Evolutionary conservation across 2,797 vertebrate genomes (phyloP).

Genomic region (Harpagifer antarcticus): DNA sequence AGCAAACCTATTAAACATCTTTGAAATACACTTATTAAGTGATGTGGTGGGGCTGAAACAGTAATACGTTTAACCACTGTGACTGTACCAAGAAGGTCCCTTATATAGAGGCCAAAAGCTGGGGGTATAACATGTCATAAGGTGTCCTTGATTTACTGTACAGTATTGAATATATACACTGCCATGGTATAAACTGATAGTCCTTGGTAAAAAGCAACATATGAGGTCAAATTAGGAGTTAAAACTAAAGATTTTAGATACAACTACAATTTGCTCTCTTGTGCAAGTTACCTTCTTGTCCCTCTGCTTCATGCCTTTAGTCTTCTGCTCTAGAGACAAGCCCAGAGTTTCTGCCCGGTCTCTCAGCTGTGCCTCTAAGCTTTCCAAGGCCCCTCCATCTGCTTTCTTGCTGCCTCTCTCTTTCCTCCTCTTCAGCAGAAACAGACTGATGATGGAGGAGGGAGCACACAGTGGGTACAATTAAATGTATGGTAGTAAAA

Average conservation of each 20-base stretch:
- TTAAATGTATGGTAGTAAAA: not conserved
- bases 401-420: conserved; percentile 85
- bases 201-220: not conserved
- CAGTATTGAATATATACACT: not conserved
- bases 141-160: not conserved
- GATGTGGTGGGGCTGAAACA: not conserved
- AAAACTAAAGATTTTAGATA: not conserved
- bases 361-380: conserved; percentile 88
- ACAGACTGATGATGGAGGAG: conserved; percentile 85
- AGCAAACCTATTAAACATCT: not conserved
- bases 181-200: not conserved
- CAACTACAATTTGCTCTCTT: not conserved
- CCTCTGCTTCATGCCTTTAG: conserved; percentile 91
- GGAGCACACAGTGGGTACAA: not conserved
- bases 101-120: not conserved
- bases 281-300: conserved; percentile 89
- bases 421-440: conserved; percentile 89
- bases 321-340: conserved; percentile 92
- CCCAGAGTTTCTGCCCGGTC: conserved; percentile 86
- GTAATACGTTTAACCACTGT: not conserved
- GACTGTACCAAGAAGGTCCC: not conserved
- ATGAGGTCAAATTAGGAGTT: not conserved
- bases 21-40: not conserved
- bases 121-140: not conserved
- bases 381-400: conserved; percentile 76